Base-by-base conservation (phyloP, 2,888 invertebrate genomes). In the Metellina segmentata region DNA sequence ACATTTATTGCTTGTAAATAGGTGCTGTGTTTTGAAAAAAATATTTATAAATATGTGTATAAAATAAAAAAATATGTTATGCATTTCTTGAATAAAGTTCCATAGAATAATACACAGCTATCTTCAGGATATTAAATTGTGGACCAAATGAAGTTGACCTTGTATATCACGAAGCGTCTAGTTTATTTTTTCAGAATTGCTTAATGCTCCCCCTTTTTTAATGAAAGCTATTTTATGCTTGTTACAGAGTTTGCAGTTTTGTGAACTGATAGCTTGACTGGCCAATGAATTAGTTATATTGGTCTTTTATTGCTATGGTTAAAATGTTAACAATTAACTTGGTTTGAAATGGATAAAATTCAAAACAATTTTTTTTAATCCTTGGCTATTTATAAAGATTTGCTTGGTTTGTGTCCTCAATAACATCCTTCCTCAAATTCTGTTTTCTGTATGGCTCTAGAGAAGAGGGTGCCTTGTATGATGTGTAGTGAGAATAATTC, bases 381-480 rank as follows among this genome's bases (percentile, higher is more conserved):
- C 4, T 34, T 34, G 34, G 34, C 34, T 34, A 4, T 34, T 34
- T 34, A 34, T 34, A 34, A 34, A 34, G 34, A 34, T 34, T 34
- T 34, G 34, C 34, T 34, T 34, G 4, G 34, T 34, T 34, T 34
- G 34, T 34, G 34, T 34, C 34, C 1, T 34, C 34, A 34, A 34
- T 34, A 34, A 34, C 34, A 34, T 16, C 9, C 11, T 16, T 16
- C 61, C 61, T 61, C 19, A 74, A 74, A 34, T 16, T 71, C 53
- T 75, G 74, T 85, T 85, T n/a, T 48, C 85, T 78, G 71, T 79
- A 81, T 53, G 78, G 61, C 74, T 72, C 49, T 74, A 52, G 53
- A 48, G 85, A 72, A 85, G 79, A 90, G 90, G 90, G 90, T 90
- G 90, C 90, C 90, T 90, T 90, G 90, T 85, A 77, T 81, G 88